Percentiles rank a stretch among this genome's conserved stretches.
These are phyloP conservation scores for Lepidurus couesii DNA, from an alignment of 1,140 invertebrate species.

Conservation along the genomic window DNA sequence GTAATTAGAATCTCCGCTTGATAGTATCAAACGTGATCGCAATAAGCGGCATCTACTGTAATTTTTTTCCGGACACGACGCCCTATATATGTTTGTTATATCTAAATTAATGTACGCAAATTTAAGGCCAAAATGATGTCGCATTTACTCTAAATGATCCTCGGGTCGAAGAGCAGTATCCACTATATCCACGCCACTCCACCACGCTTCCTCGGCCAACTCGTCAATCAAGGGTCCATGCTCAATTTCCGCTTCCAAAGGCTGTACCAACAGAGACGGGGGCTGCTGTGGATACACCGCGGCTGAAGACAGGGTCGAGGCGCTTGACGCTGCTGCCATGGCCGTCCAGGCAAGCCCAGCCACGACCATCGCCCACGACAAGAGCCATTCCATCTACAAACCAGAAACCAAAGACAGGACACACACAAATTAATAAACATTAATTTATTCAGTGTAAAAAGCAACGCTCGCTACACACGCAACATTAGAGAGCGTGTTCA, in stretches of 20 bases:
- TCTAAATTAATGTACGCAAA: no score
- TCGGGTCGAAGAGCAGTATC: constrained; percentile 30
- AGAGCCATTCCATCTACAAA: neutral
- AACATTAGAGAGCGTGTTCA: no score
- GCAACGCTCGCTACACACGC: no score
- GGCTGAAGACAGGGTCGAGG: neutral
- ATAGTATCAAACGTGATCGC: no score
- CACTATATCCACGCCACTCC: constrained; percentile 32
- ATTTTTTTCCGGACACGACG: no score
- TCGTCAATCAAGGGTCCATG: constrained; percentile 31
- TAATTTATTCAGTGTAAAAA: no score
- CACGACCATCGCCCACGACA: neutral
- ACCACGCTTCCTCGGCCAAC: constrained; percentile 33
- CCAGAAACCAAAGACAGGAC: neutral
- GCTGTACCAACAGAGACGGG: neutral
- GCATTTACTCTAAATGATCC: neutral
- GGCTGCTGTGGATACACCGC: neutral
- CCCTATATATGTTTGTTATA: no score
- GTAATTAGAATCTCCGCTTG: no score
- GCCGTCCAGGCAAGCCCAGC: neutral
- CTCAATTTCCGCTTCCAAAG: constrained; percentile 28
- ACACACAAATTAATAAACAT: neutral
- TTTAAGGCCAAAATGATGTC: no score
- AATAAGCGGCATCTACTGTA: no score
- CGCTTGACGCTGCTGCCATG: neutral